phyloP scores from a whole-genome alignment of 2,113 vertebrate species.

The Poeciliopsis turrubarensis region DNA sequence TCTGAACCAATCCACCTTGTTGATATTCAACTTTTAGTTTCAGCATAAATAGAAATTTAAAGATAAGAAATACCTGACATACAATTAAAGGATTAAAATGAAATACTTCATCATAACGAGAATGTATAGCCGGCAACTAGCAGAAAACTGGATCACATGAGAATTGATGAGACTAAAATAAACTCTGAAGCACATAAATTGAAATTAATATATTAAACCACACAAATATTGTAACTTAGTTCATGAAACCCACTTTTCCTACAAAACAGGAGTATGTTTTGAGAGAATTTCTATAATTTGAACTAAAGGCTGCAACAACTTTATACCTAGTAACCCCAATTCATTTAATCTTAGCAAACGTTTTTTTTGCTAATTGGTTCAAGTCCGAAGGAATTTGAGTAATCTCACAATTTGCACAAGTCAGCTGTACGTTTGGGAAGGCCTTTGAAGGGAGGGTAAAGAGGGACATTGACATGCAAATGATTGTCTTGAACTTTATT shows the following conservation, averaged over 20 bases:
- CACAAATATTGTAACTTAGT: not conserved
- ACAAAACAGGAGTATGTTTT: not conserved
- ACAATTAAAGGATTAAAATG: slow-evolving; percentile 1
- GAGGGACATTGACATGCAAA: slow-evolving; percentile 81
- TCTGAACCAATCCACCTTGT: slow-evolving; percentile 1
- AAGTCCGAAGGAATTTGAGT: slow-evolving; percentile 57
- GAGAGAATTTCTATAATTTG: not conserved
- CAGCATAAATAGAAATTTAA: no score
- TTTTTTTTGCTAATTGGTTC: slow-evolving; percentile 63
- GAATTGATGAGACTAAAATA: not conserved
- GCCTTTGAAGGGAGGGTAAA: slow-evolving; percentile 50
- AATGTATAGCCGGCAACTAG: slow-evolving; percentile 9
- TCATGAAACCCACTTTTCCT: not conserved
- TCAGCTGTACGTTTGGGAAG: slow-evolving; percentile 77
- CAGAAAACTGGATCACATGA: not conserved
- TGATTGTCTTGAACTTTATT: slow-evolving; percentile 82
- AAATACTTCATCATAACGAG: slow-evolving; percentile 9
- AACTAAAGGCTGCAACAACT: slow-evolving; percentile 33
- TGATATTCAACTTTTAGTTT: slow-evolving; percentile 9
- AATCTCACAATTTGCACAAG: slow-evolving; percentile 58
- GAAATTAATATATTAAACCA: not conserved
- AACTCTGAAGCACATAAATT: not conserved
- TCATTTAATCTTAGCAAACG: slow-evolving; percentile 46
- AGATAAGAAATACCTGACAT: no score
- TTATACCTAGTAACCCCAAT: not conserved